These are phyloP conservation scores for Lathamus discolor DNA, from an alignment of 2,113 vertebrate genomes.

Conservation along the genomic window DNA sequence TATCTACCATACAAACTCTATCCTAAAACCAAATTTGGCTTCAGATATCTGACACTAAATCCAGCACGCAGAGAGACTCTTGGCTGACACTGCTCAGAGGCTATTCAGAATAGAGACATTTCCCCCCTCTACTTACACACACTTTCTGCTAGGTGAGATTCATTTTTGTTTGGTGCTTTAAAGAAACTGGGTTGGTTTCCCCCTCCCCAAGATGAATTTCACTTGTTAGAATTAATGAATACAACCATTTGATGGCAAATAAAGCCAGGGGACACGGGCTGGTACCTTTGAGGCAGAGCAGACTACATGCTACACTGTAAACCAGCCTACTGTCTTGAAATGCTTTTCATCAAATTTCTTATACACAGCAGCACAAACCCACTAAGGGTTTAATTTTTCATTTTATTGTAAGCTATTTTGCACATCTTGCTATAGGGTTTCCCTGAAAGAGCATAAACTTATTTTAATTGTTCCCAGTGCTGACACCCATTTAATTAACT, in stretches of 20 bases:
- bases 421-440: constrained; percentile 51
- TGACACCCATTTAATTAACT: constrained; percentile 61
- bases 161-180: neutral
- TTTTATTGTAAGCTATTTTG: constrained; percentile 37
- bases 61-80: neutral
- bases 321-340: constrained; percentile 6
- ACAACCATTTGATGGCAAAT: neutral
- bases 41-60: neutral
- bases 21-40: neutral
- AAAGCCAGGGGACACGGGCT: neutral
- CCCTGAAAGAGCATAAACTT: constrained; percentile 45
- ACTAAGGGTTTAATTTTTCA: constrained; percentile 34
- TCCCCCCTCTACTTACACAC: neutral
- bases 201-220: neutral
- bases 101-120: neutral
- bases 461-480: constrained; percentile 61
- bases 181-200: neutral
- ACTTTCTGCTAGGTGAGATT: neutral
- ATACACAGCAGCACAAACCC: neutral
- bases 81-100: neutral
- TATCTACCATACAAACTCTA: neutral
- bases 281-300: neutral
- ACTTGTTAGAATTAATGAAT: neutral
- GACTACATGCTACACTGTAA: neutral
- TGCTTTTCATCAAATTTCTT: constrained; percentile 15